Percentiles rank a stretch among this genome's conserved stretches.
phyloP scores from a whole-genome alignment of 2,888 invertebrate genomes.

The Malachius bipustulatus region DNA sequence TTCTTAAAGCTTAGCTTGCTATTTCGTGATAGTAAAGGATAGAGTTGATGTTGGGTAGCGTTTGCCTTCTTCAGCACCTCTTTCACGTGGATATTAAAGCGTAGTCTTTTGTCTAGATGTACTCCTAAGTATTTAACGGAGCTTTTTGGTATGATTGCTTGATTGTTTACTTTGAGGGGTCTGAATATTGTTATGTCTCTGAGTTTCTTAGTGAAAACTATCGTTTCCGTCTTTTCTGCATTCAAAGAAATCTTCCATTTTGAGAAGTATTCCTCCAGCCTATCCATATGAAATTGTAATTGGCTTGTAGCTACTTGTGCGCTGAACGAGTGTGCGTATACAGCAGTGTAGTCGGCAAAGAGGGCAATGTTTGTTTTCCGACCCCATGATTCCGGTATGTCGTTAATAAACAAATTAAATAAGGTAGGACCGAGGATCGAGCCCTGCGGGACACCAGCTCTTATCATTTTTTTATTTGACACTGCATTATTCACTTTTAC shows the following conservation, averaged over 20 bases:
- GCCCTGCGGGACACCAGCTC: too few relatives aligned
- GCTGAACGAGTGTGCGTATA: conserved; percentile 13
- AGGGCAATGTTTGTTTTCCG: conserved; percentile 15
- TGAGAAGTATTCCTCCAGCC: conserved; percentile 9
- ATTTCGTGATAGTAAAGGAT: conserved; percentile 9
- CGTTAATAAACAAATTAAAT: too few relatives aligned
- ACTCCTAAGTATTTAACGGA: conserved; percentile 13
- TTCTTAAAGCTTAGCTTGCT: conserved; percentile 9
- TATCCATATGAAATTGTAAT: conserved; percentile 12
- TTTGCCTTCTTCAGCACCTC: conserved; percentile 8
- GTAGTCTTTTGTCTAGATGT: too few relatives aligned
- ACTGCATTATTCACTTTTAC: conserved; percentile 16
- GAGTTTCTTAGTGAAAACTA: conserved; percentile 14
- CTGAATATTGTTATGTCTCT: conserved; percentile 10
- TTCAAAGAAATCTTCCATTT: conserved; percentile 16
- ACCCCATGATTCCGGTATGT: conserved; percentile 13
- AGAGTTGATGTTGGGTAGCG: conserved; percentile 4
- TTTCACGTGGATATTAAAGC: conserved; percentile 14
- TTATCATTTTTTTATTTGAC: conserved; percentile 11
- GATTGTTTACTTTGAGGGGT: conserved; percentile 10
- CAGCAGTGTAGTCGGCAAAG: conserved; percentile 17
- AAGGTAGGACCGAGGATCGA: conserved; percentile 16
- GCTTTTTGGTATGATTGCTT: conserved; percentile 7
- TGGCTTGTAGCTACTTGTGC: conserved; percentile 10
- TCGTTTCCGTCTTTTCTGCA: conserved; percentile 14